Evolutionary conservation across 1,140 invertebrate species (phyloP).

Genomic region (Octopus sinensis): DNA sequence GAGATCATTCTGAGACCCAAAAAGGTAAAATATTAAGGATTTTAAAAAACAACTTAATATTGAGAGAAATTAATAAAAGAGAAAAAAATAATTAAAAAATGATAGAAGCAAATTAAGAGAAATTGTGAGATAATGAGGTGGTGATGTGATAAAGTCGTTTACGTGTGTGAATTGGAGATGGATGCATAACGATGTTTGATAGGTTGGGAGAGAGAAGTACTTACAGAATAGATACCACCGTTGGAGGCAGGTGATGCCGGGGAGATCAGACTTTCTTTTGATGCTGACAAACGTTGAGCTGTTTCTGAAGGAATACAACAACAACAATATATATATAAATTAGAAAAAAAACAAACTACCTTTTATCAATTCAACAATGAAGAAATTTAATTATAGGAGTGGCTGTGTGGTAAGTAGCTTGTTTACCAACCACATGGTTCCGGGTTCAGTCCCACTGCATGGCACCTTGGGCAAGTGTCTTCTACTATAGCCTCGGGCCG

Average conservation of each 20-base stretch:
- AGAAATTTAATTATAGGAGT: no score
- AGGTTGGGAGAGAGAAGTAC: constrained; percentile 18
- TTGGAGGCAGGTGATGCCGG: constrained; percentile 62
- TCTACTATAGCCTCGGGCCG: no score
- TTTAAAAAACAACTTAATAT: neutral
- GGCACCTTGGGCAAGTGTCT: no score
- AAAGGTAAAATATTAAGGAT: neutral
- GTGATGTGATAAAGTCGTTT: neutral
- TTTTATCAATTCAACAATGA: no score
- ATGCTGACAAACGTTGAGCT: constrained; percentile 46
- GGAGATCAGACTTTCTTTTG: constrained; percentile 52
- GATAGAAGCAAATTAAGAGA: neutral
- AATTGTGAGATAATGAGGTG: neutral
- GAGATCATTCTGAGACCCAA: no score
- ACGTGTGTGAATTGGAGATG: neutral
- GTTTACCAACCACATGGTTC: no score
- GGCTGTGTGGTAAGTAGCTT: no score
- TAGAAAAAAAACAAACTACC: neutral
- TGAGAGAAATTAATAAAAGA: constrained; percentile 9
- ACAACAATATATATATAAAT: neutral
- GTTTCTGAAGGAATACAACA: constrained; percentile 30
- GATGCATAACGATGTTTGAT: neutral
- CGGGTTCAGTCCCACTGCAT: no score
- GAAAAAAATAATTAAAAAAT: no score
- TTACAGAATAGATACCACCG: constrained; percentile 82